Percentiles rank a stretch among this genome's conserved stretches.
These are phyloP conservation scores for Sipha maydis DNA, from an alignment of 2,888 invertebrate genomes.

Conservation along the genomic window DNA sequence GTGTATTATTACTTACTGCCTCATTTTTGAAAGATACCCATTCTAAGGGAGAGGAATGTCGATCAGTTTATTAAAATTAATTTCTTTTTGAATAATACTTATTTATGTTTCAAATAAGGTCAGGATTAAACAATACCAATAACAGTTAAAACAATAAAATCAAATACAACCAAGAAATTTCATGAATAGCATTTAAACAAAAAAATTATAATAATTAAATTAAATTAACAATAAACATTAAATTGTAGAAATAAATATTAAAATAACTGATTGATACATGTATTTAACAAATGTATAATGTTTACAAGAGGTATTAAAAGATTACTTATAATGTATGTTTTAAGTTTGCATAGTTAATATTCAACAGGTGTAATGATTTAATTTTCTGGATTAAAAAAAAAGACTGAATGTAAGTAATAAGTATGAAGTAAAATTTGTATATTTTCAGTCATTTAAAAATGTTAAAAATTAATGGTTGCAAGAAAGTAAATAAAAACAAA, in stretches of 20 bases:
- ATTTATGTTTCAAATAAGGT: constrained; percentile 6
- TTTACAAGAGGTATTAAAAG: constrained; percentile 1
- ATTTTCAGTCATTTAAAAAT: neutral
- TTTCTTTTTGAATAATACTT: neutral
- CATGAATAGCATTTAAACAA: neutral
- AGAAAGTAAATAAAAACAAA: constrained; percentile 23
- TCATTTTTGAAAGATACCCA: too few relatives aligned
- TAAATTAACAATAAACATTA: constrained; percentile 31
- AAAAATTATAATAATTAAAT: neutral
- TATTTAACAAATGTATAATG: neutral
- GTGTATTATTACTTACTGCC: too few relatives aligned
- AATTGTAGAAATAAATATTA: constrained; percentile 15
- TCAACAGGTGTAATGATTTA: neutral
- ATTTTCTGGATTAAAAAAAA: neutral
- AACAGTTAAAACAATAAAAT: constrained; percentile 24
- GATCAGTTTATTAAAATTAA: constrained; percentile 27
- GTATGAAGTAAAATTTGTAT: neutral
- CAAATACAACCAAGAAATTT: neutral
- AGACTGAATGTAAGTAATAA: neutral
- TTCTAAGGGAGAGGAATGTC: too few relatives aligned
- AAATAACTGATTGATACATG: constrained; percentile 8
- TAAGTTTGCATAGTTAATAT: neutral
- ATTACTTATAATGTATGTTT: neutral
- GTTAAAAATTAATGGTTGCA: neutral
- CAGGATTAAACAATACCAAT: neutral